Evolutionary conservation across 2,113 vertebrate species (phyloP), one percentile per base, ranked within the genome.

Genomic region (Hippotragus niger): DNA sequence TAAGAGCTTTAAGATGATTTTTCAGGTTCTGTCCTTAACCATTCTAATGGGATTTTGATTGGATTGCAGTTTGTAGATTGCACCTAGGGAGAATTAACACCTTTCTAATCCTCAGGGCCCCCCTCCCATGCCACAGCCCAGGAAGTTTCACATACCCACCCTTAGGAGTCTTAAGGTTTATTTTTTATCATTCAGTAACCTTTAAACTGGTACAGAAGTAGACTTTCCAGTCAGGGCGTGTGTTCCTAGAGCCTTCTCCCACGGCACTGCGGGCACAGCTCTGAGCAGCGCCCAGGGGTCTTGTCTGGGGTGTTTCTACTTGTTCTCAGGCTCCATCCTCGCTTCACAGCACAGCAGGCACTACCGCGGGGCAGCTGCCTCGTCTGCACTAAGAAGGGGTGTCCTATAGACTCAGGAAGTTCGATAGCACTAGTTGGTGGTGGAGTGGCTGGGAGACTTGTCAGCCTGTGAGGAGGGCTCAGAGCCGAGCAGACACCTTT

Each of bases 341-440:
- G 0, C 57, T 50, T 57, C 45, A 15, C 19, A 7, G 17, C 1
- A 29, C 9, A 53, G 40, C 83, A 50, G 23, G 21, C 16, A 0
- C 57, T 9, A 6, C 58, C 1, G 9, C 1, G 0, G 81, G 21
- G 19, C 0, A 0, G 27, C 71, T 2, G 9, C 33, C 45, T 23
- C 17, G 0, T 29, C 21, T 76, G 9, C 47, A 23, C 21, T 25
- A 1, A 33, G 67, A 43, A 15, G 40, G 36, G 40, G 27, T 12
- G 21, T 21, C 21, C 27, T 43, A 8, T 19, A 71, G 7, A 29
- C 3, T 11, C 29, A 8, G 2, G 12, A 17, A 45, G 29, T 43
- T 47, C 23, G 7, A 33, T 2, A 23, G 16, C 52, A 15, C 0
- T 6, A 13, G 2, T 2, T 7, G 45, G 33, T 25, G 43, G 25